Evolutionary conservation across 2,888 invertebrate genomes (phyloP), one percentile per base, ranked within the genome.

Genomic region (Aricia artaxerxes): DNA sequence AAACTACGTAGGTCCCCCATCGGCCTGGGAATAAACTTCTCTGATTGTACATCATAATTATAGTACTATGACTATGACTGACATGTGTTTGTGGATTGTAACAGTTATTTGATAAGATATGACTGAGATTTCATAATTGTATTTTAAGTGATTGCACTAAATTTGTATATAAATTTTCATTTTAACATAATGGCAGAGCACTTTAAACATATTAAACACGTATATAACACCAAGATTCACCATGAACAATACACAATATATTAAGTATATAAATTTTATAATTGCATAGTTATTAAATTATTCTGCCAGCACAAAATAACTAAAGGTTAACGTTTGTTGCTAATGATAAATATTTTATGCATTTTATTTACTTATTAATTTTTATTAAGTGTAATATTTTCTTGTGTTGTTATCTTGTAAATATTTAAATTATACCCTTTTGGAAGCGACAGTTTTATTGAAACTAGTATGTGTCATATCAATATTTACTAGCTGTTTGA

Each of bases 51-150:
- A 24, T 6, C 61, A 61, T 13, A 61, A 61, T 24, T n/a, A 61
- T n/a, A 61, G 35, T 35, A 35, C 69, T 69, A 69, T 69, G 69
- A 38, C 69, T 69, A 69, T 38, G 1, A 64, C 31, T 31, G 24
- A 64, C 7, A 73, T n/a, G 35, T 57, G 53, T 38, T 76, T 57
- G 76, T 76, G 76, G 31, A 31, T 7, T 76, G 31, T 75, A n/a
- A 49, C 49, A 24, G 35, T 57, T 76, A 76, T 57, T 57, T 31
- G 35, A 31, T 76, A 76, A 76, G 76, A 76, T 57, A 53, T 57
- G 76, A 76, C 76, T 76, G 76, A 76, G 35, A 73, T 76, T 53
- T 76, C 76, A 57, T 76, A 31, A 53, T 35, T 76, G 53, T 76
- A 76, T 57, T 75, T 75, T 57, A 76, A 57, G 76, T 53, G 76